Evolutionary conservation across 2,888 invertebrate genomes (phyloP).

Genomic region (Pimpla rufipes): DNA sequence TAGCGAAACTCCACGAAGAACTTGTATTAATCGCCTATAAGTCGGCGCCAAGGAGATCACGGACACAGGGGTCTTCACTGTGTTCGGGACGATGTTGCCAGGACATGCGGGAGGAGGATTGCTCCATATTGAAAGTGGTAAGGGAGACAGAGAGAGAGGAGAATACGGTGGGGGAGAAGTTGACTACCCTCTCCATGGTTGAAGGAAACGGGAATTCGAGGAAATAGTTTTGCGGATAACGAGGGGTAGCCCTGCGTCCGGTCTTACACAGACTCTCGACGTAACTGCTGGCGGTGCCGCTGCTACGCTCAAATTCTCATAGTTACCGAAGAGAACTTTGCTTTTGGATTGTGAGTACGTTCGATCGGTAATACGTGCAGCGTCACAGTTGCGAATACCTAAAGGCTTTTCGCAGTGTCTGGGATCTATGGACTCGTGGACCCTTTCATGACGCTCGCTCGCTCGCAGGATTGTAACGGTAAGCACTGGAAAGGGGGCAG

Average conservation of each 20-base stretch:
- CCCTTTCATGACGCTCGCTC: conserved; percentile 12
- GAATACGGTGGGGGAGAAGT: not conserved
- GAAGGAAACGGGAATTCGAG: conserved; percentile 58
- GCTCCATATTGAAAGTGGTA: conserved; percentile 15
- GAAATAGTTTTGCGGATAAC: conserved; percentile 72
- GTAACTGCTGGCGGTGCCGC: not conserved
- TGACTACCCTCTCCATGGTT: not conserved
- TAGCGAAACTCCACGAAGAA: conserved; percentile 71
- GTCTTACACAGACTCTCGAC: conserved; percentile 43
- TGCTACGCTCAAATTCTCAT: conserved; percentile 35
- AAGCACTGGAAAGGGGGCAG: not conserved
- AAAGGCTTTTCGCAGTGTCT: not conserved
- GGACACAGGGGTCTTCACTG: conserved; percentile 33
- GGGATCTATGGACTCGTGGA: conserved; percentile 9
- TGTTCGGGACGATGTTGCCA: conserved; percentile 17
- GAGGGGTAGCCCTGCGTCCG: conserved; percentile 59
- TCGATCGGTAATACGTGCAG: conserved; percentile 48
- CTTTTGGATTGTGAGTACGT: conserved; percentile 29
- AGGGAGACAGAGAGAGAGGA: not conserved
- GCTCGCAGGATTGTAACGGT: not conserved
- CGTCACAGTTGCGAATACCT: conserved; percentile 34
- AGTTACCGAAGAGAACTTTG: conserved; percentile 47
- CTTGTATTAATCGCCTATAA: conserved; percentile 81
- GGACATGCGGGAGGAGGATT: conserved; percentile 12
- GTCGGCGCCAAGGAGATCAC: conserved; percentile 76